phyloP scores from a whole-genome alignment of 2,113 vertebrate species.

The Mandrillus leucophaeus region DNA sequence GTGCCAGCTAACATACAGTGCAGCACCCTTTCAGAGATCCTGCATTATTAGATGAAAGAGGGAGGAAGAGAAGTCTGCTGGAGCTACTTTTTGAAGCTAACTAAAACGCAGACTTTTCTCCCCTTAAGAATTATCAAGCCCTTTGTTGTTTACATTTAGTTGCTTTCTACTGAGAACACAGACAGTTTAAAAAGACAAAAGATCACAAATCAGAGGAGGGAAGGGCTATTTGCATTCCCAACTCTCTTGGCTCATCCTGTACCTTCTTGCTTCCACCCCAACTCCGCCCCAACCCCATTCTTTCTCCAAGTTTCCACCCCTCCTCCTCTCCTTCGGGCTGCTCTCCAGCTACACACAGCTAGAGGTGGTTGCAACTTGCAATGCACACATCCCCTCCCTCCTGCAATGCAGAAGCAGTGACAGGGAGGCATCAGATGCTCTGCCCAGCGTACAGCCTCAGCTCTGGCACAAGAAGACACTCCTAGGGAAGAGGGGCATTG shows the following conservation, averaged over 20 bases:
- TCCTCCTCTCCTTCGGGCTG: neutral
- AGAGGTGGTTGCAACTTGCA: neutral
- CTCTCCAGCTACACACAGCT: neutral
- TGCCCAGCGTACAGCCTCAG: neutral
- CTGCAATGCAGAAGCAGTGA: neutral
- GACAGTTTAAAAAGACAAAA: neutral
- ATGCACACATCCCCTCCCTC: neutral
- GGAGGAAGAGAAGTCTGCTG: neutral
- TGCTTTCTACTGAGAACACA: conserved; percentile 18
- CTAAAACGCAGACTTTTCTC: neutral
- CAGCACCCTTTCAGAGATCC: neutral
- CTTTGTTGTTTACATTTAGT: neutral
- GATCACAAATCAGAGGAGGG: neutral
- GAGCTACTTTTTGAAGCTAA: neutral
- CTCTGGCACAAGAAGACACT: neutral
- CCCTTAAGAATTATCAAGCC: neutral
- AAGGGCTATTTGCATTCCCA: neutral
- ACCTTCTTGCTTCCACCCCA: neutral
- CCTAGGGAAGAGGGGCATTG: neutral
- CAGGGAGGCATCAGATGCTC: neutral
- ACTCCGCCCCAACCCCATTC: neutral
- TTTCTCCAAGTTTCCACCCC: neutral
- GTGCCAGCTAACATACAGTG: neutral
- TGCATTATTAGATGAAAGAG: neutral
- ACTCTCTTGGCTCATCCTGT: neutral